phyloP scores from a whole-genome alignment of 2,797 vertebrate species.

The Enteromius afrohamiltoni region DNA sequence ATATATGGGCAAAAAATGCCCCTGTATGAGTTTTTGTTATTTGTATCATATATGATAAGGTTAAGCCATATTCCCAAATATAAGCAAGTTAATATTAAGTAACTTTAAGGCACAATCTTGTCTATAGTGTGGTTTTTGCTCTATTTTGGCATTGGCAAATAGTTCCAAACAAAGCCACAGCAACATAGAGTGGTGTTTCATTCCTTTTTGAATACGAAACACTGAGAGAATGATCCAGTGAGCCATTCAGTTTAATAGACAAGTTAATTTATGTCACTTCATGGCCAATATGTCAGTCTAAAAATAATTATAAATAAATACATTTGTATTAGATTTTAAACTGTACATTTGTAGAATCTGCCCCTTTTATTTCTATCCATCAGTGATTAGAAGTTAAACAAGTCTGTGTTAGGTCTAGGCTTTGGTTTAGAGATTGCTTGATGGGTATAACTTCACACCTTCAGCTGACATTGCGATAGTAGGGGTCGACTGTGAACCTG shows the following conservation, averaged over 20 bases:
- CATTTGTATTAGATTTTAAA: background rate
- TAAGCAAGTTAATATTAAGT: background rate
- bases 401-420: background rate
- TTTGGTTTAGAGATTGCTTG: background rate
- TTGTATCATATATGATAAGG: background rate
- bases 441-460: background rate
- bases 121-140: background rate
- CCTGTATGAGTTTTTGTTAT: background rate
- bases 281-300: background rate
- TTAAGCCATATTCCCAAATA: background rate
- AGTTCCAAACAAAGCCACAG: background rate
- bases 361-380: background rate
- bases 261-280: background rate
- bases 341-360: background rate
- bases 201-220: background rate
- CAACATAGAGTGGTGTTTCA: background rate
- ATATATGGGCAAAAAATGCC: background rate
- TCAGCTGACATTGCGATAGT: background rate
- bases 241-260: background rate
- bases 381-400: background rate
- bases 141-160: background rate
- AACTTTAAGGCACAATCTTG: background rate
- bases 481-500: slow-evolving; percentile 15
- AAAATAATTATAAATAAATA: background rate
- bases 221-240: background rate